Evolutionary conservation across 2,888 invertebrate genomes (phyloP), one percentile per base, ranked within the genome.

Genomic region (Zaprionus bogoriensis): DNA sequence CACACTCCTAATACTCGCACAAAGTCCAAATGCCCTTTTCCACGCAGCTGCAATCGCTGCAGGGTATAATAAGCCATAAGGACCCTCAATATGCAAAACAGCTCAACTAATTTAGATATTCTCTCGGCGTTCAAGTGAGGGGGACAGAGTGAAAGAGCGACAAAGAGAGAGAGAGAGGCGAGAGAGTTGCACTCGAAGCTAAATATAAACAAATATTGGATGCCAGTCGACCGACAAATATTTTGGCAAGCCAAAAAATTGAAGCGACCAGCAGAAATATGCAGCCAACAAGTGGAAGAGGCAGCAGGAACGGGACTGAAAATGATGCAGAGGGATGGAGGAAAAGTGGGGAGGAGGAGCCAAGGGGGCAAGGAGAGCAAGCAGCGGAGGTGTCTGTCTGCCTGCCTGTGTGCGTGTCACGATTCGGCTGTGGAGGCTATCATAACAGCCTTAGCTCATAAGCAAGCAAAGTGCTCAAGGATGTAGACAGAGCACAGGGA

Each of bases 181-280:
- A 32, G 14, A 41, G 3, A 22, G 64, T 66, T 73, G 65, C 70
- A 66, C 62, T 66, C 65, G 14, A 19, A 17, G 72, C 73, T 69
- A 72, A 66, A 72, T 70, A 53, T 70, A 69, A 28, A 32, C 32
- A 58, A 47, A 47, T 12, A 32, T 68, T 61, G 46, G 75, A 71
- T 81, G 85, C 65, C 79, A 81, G 68, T 84, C 75, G 64, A 63
- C 75, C 85, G 79, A 63, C 59, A 78, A 79, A 79, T 84, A 75
- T 79, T 81, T 85, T 85, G 79, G 85, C 79, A 85, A 74, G 57
- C 63, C 67, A 57, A 63, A 70, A 65, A 68, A 55, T 74, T 74
- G 61, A 68, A 67, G 63, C 48, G 65, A 51, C 55, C 51, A 58
- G 41, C 59, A 53, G 55, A 55, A 62, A 63, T 59, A 73, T 70